Evolutionary conservation across 2,113 vertebrate species (phyloP).

Genomic region (Myodes glareolus): DNA sequence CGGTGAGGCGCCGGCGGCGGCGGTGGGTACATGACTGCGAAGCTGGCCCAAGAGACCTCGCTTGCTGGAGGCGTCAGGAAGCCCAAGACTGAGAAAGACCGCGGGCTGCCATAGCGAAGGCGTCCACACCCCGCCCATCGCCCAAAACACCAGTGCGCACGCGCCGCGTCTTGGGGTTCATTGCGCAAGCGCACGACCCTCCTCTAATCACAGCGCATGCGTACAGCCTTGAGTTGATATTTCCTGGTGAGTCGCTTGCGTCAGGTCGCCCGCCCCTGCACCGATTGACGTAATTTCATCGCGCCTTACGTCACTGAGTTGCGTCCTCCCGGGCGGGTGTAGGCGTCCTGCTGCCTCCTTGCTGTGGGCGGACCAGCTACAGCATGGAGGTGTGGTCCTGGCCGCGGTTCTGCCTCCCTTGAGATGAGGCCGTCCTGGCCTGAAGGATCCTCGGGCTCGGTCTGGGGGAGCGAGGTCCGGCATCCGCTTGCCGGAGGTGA

Average conservation of each 20-base stretch:
- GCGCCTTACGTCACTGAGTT: background rate
- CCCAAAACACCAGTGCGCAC: background rate
- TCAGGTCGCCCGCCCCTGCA: background rate
- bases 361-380: background rate
- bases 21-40: conserved; percentile 83
- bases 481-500: background rate
- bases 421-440: background rate
- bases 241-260: no score
- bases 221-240: accelerated
- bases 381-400: background rate
- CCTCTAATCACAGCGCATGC: background rate
- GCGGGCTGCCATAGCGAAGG: background rate
- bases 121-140: conserved; percentile 47
- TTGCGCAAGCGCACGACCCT: conserved; percentile 24
- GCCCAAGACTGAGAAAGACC: background rate
- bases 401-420: background rate
- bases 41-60: background rate
- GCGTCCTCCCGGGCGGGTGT: background rate
- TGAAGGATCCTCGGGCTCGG: background rate
- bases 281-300: background rate
- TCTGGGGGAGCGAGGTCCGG: background rate
- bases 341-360: background rate
- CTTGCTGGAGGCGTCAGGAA: conserved; percentile 62
- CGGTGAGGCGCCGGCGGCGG: conserved; percentile 81
- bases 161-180: background rate